Evolutionary conservation across 35 echinoderm and acorn worm genomes (phyloP).

Genomic region (Amphiura filiformis): DNA sequence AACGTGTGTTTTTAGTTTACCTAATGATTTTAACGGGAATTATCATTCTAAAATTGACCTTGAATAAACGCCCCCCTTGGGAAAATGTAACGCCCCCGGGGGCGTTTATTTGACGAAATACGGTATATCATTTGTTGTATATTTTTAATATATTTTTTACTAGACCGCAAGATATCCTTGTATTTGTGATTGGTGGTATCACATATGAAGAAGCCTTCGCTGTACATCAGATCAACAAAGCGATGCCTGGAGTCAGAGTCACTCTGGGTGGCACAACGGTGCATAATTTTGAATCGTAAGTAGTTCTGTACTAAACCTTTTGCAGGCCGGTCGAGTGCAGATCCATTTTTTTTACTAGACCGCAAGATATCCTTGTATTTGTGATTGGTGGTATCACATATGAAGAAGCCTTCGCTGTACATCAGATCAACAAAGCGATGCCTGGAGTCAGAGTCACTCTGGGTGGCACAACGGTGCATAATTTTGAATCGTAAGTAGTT

Average conservation of each 20-base stretch:
- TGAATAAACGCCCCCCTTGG: too few relatives aligned
- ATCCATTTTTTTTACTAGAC: too few relatives aligned
- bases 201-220: constrained; percentile 94
- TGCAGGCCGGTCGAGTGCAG: too few relatives aligned
- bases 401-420: constrained; percentile 86
- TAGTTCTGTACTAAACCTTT: too few relatives aligned
- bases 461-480: constrained; percentile 89
- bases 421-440: constrained; percentile 83
- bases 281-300: constrained; percentile 76
- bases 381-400: constrained; percentile 96
- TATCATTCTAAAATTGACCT: too few relatives aligned
- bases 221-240: constrained; percentile 83
- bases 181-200: constrained; percentile 93
- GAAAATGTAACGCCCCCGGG: too few relatives aligned
- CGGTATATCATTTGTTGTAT: too few relatives aligned
- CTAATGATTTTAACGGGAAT: too few relatives aligned
- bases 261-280: constrained; percentile 82
- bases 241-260: constrained; percentile 88
- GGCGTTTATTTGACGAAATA: too few relatives aligned
- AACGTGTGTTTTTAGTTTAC: too few relatives aligned
- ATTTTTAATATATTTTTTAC: neutral
- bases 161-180: constrained; percentile 96
- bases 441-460: constrained; percentile 88
- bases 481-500: constrained; percentile 60
- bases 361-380: constrained; percentile 39